Evolutionary conservation across 2,797 vertebrate genomes (phyloP).

Genomic region (Poecilia wingei): DNA sequence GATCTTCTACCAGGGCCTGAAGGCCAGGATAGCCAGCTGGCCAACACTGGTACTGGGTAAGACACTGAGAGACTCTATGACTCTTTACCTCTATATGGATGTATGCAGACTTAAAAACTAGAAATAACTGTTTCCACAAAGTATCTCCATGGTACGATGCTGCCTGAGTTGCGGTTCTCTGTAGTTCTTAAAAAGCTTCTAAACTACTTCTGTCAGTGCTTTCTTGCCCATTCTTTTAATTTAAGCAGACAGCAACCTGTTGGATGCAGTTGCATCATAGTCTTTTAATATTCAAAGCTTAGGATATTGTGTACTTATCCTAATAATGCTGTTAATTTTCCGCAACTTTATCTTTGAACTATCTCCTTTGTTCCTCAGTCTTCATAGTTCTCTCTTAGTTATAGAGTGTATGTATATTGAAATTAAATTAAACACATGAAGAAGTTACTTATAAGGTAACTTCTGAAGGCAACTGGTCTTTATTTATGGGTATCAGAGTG

Average conservation of each 20-base stretch:
- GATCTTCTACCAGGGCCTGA: constrained; percentile 98
- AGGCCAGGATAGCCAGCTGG: constrained; percentile 97
- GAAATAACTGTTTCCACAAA: neutral
- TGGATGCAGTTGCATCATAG: neutral
- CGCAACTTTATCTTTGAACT: neutral
- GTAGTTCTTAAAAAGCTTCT: neutral
- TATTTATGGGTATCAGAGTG: neutral
- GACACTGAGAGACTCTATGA: constrained; percentile 31
- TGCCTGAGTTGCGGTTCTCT: neutral
- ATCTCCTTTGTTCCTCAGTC: neutral
- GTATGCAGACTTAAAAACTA: neutral
- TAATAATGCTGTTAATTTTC: neutral
- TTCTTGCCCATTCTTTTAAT: neutral
- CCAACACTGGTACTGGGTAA: constrained; percentile 96
- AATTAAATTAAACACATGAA: neutral
- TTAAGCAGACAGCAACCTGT: neutral
- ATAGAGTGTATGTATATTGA: neutral
- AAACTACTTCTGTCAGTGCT: neutral
- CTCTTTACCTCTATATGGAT: neutral
- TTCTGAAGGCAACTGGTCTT: neutral
- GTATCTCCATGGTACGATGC: neutral
- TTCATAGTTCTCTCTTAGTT: neutral
- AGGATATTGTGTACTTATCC: neutral
- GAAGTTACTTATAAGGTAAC: neutral
- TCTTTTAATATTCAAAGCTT: neutral